Conservation (phyloP, 53 echinoderm and acorn worm species). For the Patiria pectinifera region DNA sequence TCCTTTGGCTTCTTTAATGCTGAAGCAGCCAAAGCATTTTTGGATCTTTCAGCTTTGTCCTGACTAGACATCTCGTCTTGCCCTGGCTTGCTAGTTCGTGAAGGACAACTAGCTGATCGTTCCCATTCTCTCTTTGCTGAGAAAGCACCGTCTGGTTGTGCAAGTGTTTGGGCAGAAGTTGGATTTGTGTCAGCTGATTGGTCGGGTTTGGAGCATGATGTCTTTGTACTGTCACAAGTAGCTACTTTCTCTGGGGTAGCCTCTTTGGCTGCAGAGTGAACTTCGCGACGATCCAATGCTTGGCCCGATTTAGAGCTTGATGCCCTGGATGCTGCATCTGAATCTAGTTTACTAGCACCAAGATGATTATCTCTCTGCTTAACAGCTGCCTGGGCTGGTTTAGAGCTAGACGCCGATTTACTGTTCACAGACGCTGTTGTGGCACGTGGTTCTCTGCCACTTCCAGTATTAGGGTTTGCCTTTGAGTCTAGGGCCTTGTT, state of each 20-base stretch:
- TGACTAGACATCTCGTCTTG: not conserved
- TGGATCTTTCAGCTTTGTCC: not conserved
- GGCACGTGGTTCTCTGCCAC: too few species aligned
- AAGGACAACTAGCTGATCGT: not conserved
- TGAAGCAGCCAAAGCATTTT: not conserved
- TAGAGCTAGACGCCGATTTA: not conserved
- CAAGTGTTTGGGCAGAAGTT: not conserved
- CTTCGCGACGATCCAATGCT: too few species aligned
- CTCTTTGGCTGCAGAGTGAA: too few species aligned
- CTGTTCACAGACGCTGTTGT: not conserved
- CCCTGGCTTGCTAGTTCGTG: not conserved
- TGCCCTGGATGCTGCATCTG: too few species aligned
- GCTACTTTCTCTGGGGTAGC: too few species aligned
- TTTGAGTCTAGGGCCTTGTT: too few species aligned
- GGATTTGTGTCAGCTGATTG: not conserved
- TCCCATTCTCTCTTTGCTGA: not conserved
- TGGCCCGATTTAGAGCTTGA: too few species aligned
- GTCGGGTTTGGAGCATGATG: not conserved
- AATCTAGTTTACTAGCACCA: too few species aligned
- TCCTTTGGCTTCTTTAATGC: not conserved
- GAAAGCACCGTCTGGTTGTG: not conserved
- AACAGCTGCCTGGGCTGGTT: not conserved
- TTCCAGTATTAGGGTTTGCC: too few species aligned
- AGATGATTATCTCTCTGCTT: not conserved
- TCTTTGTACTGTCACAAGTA: not conserved